Base-by-base conservation (phyloP, 1,140 invertebrate species). In the Camponotus vicinus region DNA sequence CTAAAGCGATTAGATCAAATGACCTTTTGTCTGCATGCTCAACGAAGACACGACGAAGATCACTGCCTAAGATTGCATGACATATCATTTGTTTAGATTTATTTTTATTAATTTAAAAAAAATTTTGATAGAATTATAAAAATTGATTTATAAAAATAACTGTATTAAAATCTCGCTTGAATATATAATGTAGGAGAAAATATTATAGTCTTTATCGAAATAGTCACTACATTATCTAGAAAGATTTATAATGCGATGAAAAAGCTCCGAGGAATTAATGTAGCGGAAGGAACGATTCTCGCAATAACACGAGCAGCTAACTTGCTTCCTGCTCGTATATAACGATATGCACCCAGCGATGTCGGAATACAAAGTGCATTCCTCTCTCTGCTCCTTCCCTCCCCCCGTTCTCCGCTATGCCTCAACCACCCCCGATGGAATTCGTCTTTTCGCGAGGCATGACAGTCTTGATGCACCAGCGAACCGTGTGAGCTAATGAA, bases 401-500 rank as follows among this genome's bases (percentile, higher is more conserved):
- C 52, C 5, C 11, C 18, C 3, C n/a, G 2, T 52, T 52, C n/a
- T 37, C 18, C 13, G 18, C 13, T 34, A 34, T 27, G 27, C 42
- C 32, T 75, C 13, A 45, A 59, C 67, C 73, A 85, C 34, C 55
- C 86, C 88, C 85, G 66, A 88, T 86, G 91, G 89, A 93, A 93
- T 93, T 92, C 88, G 92, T 93, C 89, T 91, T 92, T 92, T 67
- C 86, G 69, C 86, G 87, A 88, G 89, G 76, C 77, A 59, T 86
- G 82, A 77, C 79, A 85, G 67, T 85, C 86, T 67, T 89, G 89
- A 85, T 83, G 91, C 86, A 89, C 90, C 63, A 63, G 86, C 86
- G 21, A 49, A 86, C 27, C 52, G 82, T 85, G 85, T 73, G 66
- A 89, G 66, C 82, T 91, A 92, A 92, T 92, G 91, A 92, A 89